Conservation (phyloP, 2,113 vertebrate genomes). For the Neotoma lepida region DNA sequence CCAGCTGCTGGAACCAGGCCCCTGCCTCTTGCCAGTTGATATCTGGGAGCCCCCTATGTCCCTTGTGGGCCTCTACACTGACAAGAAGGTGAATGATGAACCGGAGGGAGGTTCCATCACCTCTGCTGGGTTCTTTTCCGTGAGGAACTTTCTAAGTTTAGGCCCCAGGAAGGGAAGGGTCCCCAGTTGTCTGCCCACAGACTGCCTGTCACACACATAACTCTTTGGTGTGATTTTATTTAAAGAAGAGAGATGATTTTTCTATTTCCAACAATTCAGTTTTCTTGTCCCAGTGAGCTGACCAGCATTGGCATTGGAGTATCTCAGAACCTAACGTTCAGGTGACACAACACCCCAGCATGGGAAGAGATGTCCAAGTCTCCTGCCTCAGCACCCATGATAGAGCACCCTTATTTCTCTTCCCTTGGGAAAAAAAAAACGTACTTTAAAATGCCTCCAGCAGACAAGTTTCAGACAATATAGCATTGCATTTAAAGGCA, state of each 20-base stretch:
- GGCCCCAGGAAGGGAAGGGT: too few species aligned
- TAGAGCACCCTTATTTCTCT: neutral
- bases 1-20: neutral
- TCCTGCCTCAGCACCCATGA: neutral
- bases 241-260: neutral
- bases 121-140: fast-evolving
- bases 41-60: neutral
- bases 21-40: too few species aligned
- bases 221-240: neutral
- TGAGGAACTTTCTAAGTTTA: neutral
- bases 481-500: neutral
- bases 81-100: neutral
- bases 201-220: neutral
- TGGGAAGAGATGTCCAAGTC: neutral
- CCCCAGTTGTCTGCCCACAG: neutral
- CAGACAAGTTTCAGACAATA: neutral
- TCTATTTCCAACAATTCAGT: neutral
- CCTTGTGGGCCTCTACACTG: neutral
- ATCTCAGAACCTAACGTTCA: neutral
- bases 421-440: neutral
- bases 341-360: fast-evolving
- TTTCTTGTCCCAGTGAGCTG: neutral
- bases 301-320: fast-evolving
- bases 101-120: neutral
- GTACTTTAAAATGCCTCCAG: neutral